phyloP scores from a whole-genome alignment of 23 tunicate species.

The Halocynthia aurantium region DNA sequence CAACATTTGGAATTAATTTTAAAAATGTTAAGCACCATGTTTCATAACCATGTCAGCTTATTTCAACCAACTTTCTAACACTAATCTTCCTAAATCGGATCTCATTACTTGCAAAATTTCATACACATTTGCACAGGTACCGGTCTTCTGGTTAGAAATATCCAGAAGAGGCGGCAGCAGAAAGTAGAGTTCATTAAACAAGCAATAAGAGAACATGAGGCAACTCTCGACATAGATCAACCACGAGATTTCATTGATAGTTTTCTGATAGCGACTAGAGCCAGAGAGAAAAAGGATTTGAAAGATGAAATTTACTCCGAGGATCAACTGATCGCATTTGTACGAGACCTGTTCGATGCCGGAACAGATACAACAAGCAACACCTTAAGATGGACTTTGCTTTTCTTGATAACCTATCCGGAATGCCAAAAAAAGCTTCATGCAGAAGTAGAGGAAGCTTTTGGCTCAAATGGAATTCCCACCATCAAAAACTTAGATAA shows the following conservation, averaged over 20 bases:
- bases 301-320: neutral
- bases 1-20: too few species aligned
- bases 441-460: neutral
- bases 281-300: neutral
- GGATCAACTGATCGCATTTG: constrained; percentile 1
- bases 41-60: too few species aligned
- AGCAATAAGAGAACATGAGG: neutral
- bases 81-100: too few species aligned
- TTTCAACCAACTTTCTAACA: too few species aligned
- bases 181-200: too few species aligned
- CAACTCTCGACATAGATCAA: neutral
- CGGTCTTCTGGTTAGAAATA: too few species aligned
- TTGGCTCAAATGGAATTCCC: neutral
- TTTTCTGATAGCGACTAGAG: neutral
- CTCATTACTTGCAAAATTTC: too few species aligned
- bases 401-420: neutral
- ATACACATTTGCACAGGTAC: too few species aligned
- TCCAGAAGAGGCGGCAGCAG: too few species aligned
- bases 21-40: too few species aligned
- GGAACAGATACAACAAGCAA: constrained; percentile 30
- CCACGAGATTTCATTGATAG: constrained; percentile 27
- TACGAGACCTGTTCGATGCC: constrained; percentile 22
- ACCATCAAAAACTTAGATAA: neutral
- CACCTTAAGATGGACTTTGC: constrained; percentile 25
- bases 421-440: constrained; percentile 4